Percentiles rank a stretch among this genome's conserved stretches.
Conservation (phyloP, 1,140 invertebrate species). For the Rhopalosiphum padi region DNA sequence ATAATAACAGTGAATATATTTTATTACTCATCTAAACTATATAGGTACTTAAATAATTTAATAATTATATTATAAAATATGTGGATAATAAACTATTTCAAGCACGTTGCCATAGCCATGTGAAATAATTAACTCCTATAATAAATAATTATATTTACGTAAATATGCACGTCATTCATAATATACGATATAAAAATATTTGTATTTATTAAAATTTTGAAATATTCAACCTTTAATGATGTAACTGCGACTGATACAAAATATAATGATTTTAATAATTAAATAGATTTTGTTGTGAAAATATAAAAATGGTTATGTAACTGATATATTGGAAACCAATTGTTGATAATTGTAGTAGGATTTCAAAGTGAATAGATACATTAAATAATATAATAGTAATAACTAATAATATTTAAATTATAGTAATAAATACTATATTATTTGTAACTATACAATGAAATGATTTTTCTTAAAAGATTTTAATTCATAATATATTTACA, state of each 20-base stretch:
- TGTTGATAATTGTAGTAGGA: background rate
- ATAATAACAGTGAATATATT: background rate
- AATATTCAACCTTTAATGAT: background rate
- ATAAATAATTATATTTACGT: background rate
- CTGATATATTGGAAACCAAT: background rate
- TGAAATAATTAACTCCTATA: background rate
- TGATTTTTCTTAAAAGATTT: background rate
- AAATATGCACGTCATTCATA: no score
- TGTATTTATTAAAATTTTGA: background rate
- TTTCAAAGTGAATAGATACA: background rate
- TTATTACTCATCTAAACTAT: background rate
- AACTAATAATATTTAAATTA: background rate
- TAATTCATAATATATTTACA: background rate
- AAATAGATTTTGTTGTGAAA: background rate
- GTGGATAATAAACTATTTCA: background rate
- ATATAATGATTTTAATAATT: background rate
- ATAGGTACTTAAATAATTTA: background rate
- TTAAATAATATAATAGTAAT: background rate
- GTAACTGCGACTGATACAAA: background rate
- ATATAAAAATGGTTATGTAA: background rate
- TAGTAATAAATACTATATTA: background rate
- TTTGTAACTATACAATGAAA: background rate
- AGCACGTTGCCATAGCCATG: background rate
- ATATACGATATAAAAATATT: background rate
- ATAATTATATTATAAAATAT: background rate